Base-by-base conservation (phyloP, 2,888 invertebrate species). In the Leucoptera coffeella region DNA sequence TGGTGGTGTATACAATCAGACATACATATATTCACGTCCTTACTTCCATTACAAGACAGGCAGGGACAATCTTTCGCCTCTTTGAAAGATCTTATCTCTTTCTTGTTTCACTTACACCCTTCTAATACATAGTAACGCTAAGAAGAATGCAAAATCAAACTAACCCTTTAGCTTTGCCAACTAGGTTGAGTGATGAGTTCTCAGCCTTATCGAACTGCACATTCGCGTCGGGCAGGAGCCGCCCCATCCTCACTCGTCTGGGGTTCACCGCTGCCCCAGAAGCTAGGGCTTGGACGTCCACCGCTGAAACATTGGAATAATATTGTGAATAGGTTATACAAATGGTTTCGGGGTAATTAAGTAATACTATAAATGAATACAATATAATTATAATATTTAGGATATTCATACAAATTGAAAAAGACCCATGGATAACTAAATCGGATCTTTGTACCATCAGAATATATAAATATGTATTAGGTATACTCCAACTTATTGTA, bases 141-240 rank as follows among this genome's bases (percentile, higher is more conserved):
- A 17, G 17, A 7, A 7, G 17, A 7, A 9, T 6, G 6, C 17
- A 6, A 17, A 7, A 17, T 7, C 6, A 17, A 13, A 30, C 56
- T 55, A 62, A 86, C 78, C 90, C 90, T 58, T 88, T 90, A 25
- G 89, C 81, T 54, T 87, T 92, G 30, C 99, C 97, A 28, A 85
- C 80, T 20, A 99, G 76, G 61, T 91, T 94, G 25, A 99, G 61
- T 1, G 86, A 78, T 0, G 96, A 90, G 41, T 81, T 87, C 40
- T 95, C 94, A 0, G 87, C 85, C 53, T 95, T 96, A 50, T 97
- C 95, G 62, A 99, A 99, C 40, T 89, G 83, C 17, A 97, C 81
- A 15, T 78, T 73, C 0, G 92, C 86, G 46, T 97, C 91, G 6
- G 93, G 87, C 21, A 90, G 67, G 22, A 94, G 74, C 8, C 90